phyloP scores from a whole-genome alignment of 2,888 invertebrate species.

The Sicus ferrugineus region DNA sequence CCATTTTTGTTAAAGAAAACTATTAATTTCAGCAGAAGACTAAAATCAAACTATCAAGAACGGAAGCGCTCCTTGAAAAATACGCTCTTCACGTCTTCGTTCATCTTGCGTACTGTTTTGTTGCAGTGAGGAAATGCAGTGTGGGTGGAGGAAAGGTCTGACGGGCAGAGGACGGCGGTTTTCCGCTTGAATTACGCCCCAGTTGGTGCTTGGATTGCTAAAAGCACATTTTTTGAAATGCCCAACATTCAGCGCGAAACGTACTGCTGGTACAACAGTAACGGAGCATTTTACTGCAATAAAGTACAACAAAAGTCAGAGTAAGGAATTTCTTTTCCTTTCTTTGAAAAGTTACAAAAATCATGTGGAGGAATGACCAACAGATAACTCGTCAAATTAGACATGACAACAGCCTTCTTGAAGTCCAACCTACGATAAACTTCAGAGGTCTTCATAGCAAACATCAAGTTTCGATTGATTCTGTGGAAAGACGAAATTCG shows the following conservation, averaged over 20 bases:
- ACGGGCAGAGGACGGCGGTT: slow-evolving; percentile 48
- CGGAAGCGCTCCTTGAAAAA: neutral
- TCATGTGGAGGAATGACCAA: no score
- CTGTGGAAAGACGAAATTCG: no score
- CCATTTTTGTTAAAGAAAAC: neutral
- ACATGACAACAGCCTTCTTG: no score
- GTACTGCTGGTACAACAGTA: neutral
- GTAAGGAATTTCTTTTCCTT: neutral
- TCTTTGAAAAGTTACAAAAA: no score
- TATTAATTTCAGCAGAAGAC: neutral
- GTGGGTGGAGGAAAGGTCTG: neutral
- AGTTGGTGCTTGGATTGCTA: slow-evolving; percentile 59
- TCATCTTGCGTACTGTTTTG: neutral
- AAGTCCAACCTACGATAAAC: neutral
- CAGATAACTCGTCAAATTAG: no score
- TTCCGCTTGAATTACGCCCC: slow-evolving; percentile 59
- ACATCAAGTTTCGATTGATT: no score
- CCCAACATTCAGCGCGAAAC: no score
- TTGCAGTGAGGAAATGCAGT: neutral
- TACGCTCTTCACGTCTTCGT: neutral
- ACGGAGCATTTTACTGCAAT: neutral
- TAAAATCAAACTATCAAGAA: neutral
- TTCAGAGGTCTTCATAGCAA: neutral
- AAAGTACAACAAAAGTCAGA: neutral
- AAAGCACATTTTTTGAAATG: slow-evolving; percentile 34